Evolutionary conservation across 2,888 invertebrate genomes (phyloP).

Genomic region (Hermaeophaga mercurialis): DNA sequence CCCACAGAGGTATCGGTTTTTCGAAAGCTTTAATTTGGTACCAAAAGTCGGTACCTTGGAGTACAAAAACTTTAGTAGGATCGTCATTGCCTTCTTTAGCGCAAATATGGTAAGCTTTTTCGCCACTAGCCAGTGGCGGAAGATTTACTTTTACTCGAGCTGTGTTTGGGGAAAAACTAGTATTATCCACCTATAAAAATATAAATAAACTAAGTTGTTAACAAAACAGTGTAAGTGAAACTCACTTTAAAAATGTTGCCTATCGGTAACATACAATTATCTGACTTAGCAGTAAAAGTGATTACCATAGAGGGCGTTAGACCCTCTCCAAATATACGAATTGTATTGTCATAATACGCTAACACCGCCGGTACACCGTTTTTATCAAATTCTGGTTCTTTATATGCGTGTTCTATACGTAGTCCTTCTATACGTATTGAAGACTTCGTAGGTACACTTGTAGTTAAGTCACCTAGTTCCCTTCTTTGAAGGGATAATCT

Average conservation of each 20-base stretch:
- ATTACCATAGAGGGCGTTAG: constrained; percentile 70
- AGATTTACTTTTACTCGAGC: constrained; percentile 59
- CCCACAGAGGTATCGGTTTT: constrained; percentile 77
- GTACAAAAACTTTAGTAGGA: constrained; percentile 59
- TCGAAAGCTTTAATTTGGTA: constrained; percentile 70
- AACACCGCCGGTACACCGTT: constrained; percentile 72
- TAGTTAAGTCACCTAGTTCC: not conserved
- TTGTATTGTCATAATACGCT: constrained; percentile 63
- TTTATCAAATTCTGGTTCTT: constrained; percentile 61
- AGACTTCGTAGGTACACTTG: not conserved
- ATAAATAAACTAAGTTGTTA: not conserved
- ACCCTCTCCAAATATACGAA: constrained; percentile 78
- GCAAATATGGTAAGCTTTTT: constrained; percentile 58
- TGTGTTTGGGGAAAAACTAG: constrained; percentile 44
- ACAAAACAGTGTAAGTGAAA: constrained; percentile 17
- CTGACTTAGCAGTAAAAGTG: constrained; percentile 69
- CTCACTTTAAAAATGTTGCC: constrained; percentile 60
- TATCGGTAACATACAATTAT: constrained; percentile 68
- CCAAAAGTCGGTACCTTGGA: constrained; percentile 71
- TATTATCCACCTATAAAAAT: constrained; percentile 58
- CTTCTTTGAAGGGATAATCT: constrained; percentile 33
- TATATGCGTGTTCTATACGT: constrained; percentile 64
- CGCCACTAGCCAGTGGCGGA: constrained; percentile 41
- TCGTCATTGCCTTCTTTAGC: constrained; percentile 52
- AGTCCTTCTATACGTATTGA: constrained; percentile 59